Conservation (phyloP, 2,797 vertebrate genomes). For the Cirrhinus molitorella region DNA sequence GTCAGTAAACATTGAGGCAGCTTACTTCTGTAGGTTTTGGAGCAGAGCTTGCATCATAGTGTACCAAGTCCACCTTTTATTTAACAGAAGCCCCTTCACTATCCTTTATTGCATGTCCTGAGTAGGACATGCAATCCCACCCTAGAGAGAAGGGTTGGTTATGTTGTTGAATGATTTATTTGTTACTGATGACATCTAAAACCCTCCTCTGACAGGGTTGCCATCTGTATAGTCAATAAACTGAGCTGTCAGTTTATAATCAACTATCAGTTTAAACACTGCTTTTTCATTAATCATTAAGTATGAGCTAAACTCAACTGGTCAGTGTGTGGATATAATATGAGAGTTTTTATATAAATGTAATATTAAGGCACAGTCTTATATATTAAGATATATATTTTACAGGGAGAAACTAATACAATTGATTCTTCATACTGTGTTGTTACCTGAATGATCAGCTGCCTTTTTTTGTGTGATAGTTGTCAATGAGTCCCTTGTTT, state of each 20-base stretch:
- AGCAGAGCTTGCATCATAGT: not conserved
- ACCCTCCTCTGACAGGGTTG: constrained; percentile 55
- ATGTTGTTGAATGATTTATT: constrained; percentile 63
- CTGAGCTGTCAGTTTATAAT: not conserved
- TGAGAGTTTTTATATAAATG: not conserved
- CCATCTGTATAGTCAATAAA: not conserved
- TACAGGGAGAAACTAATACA: not conserved
- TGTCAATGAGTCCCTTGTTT: too few species aligned
- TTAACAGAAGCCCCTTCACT: not conserved
- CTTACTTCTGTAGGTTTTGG: not conserved
- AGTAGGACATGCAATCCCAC: constrained; percentile 68
- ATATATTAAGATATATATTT: not conserved
- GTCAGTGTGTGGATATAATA: constrained; percentile 5
- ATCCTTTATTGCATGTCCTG: not conserved
- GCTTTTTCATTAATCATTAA: not conserved
- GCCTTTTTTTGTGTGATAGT: too few species aligned
- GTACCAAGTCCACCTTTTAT: not conserved
- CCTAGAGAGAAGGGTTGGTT: constrained; percentile 60
- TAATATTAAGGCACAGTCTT: not conserved
- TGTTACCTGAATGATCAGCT: too few species aligned
- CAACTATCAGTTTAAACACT: too few species aligned
- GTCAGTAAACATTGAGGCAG: not conserved
- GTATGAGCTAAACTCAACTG: not conserved
- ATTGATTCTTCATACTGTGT: too few species aligned
- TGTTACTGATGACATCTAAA: constrained; percentile 64